These are phyloP conservation scores for Rhincodon typus DNA, from an alignment of 2,797 vertebrate species.

Conservation along the genomic window DNA sequence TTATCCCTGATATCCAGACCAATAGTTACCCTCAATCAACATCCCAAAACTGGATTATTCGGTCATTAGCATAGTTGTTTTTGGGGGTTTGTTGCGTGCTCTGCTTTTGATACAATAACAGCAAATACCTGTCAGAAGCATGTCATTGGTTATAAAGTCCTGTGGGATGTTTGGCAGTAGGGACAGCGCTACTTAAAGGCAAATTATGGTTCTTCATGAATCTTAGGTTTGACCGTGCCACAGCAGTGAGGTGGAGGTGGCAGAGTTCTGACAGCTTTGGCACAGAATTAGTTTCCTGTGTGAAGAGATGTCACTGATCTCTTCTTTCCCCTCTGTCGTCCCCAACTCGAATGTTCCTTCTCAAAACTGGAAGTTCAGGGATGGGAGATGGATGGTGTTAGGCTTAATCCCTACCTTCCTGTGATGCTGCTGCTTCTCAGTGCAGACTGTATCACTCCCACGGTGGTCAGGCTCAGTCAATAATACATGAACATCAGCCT, in stretches of 20 bases:
- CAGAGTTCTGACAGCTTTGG: not conserved
- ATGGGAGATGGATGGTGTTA: not conserved
- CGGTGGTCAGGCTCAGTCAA: not conserved
- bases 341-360: not conserved
- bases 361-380: not conserved
- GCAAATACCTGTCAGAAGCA: not conserved
- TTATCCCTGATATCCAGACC: not conserved
- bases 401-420: not conserved
- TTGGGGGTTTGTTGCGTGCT: not conserved
- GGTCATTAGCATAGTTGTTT: not conserved
- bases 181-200: not conserved
- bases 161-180: not conserved
- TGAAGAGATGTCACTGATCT: not conserved
- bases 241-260: not conserved
- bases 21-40: not conserved
- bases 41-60: not conserved
- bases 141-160: not conserved
- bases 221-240: not conserved
- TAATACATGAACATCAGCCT: not conserved
- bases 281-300: not conserved
- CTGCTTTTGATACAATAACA: not conserved
- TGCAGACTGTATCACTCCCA: too few species aligned
- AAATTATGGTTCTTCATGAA: not conserved
- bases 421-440: not conserved
- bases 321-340: not conserved